Evolutionary conservation across 2,113 vertebrate species (phyloP).

Genomic region (Corydoras sp.): DNA sequence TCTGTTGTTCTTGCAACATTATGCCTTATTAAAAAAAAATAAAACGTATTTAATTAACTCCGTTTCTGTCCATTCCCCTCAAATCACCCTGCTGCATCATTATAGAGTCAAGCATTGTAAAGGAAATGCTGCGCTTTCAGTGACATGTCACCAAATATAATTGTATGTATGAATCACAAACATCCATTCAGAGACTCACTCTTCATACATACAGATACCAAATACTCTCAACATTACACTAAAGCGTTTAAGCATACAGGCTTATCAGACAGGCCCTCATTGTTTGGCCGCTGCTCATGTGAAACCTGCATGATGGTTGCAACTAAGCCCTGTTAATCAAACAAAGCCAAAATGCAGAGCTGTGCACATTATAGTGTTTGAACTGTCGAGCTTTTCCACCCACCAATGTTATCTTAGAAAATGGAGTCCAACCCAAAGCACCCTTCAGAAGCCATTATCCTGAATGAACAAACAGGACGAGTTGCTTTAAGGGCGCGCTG

Average conservation of each 20-base stretch:
- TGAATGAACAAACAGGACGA: conserved; percentile 25
- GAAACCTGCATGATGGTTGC: conserved; percentile 41
- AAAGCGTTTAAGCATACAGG: conserved; percentile 26
- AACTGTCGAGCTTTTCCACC: conserved; percentile 49
- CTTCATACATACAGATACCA: no score
- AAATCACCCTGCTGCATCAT: no score
- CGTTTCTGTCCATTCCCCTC: not conserved
- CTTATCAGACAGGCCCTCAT: conserved; percentile 48
- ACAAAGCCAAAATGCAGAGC: conserved; percentile 47
- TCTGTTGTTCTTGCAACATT: conserved; percentile 56
- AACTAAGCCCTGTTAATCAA: conserved; percentile 38
- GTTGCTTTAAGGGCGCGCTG: conserved; percentile 10
- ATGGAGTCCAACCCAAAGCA: conserved; percentile 30
- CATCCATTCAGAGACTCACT: conserved; percentile 26
- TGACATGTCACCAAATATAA: no score
- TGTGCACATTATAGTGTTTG: conserved; percentile 39
- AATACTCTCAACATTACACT: not conserved
- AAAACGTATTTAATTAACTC: conserved; percentile 61
- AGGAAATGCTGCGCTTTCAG: no score
- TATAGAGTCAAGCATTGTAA: no score
- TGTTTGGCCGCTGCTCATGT: conserved; percentile 35
- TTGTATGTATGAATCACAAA: not conserved
- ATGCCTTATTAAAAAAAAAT: conserved; percentile 73
- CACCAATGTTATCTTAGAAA: conserved; percentile 54
- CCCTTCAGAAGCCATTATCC: conserved; percentile 16